Evolutionary conservation across 2,797 vertebrate species (phyloP), one percentile per base, ranked within the genome.

Genomic region (Halcyon chelicuti): DNA sequence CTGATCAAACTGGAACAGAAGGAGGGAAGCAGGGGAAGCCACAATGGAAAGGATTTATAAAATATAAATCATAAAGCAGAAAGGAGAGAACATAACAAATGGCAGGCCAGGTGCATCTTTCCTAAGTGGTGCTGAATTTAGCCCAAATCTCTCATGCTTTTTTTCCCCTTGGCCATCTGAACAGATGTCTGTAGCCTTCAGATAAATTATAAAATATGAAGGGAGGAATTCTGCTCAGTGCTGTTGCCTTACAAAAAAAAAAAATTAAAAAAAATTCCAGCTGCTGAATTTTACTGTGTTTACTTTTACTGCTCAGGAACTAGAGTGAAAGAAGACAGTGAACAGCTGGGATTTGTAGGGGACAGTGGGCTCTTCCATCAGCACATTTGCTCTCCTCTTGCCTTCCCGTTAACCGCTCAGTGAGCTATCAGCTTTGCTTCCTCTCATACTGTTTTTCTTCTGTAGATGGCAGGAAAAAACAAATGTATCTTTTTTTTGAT

Each of bases 1-100:
- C 74, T 96, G 82, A 94, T 95, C 88, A 97, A 84, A 96, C 18
- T 91, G 60, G 39, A 96, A 93, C 93, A 97, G 92, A 92, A 96
- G 73, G 88, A 94, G 49, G 21, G 46, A 57, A 93, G 88, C 17
- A 1, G 67, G 61, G 63, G 47, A 10, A 60, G 37, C 31, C 49
- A 91, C 74, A 92, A 94, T 60, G 18, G 42, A 80, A 90, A 74
- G 73, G 44, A 92, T 92, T 95, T 97, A 77, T 94, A 92, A 97
- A 92, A 90, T 86, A 93, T 92, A 95, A 97, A 92, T 86, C 84
- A 95, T 70, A 95, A 95, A 87, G 71, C 55, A 83, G 84, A 92
- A 76, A 83, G 62, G 63, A 93, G 42, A 90, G 47, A 87, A 93
- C 51, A 88, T 84, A 97, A 94, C 86, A 96, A 97, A 96, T 49